Conservation (phyloP, 2,113 vertebrate genomes). For the Phrynocephalus versicolor region DNA sequence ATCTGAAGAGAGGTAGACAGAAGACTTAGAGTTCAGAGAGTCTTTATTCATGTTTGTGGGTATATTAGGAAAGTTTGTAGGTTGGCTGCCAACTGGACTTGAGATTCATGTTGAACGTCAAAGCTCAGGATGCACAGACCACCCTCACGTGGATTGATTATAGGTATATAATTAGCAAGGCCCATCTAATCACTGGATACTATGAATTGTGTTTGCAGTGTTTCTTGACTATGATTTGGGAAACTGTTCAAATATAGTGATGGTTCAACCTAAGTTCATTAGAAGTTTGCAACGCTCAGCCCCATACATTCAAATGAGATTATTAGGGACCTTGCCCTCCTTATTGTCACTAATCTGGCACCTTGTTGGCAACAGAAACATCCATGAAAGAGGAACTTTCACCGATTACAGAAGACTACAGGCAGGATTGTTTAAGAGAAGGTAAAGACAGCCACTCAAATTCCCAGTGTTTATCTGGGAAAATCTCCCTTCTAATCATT, state of each 20-base stretch:
- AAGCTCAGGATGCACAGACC: not conserved
- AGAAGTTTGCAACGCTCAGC: constrained; percentile 24
- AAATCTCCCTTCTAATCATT: not conserved
- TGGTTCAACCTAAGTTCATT: not conserved
- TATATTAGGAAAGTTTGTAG: not conserved
- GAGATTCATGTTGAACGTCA: not conserved
- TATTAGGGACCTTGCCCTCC: not conserved
- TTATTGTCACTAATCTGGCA: not conserved
- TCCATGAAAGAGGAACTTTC: not conserved
- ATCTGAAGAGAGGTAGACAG: not conserved
- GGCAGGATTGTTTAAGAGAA: not conserved
- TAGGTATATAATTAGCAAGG: not conserved
- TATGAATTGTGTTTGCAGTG: not conserved
- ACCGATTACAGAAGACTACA: not conserved
- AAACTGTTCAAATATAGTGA: constrained; percentile 18
- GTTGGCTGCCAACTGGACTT: too few species aligned
- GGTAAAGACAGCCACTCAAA: not conserved
- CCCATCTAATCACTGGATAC: constrained; percentile 1
- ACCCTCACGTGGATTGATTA: accelerated
- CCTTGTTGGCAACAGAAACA: not conserved
- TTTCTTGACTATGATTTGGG: not conserved
- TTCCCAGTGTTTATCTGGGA: not conserved
- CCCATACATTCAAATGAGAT: not conserved
- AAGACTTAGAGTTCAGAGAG: not conserved
- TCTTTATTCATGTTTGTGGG: constrained; percentile 1